phyloP scores from a whole-genome alignment of 64 coral and sea anemone species.

The Dendronephthya gigantea region DNA sequence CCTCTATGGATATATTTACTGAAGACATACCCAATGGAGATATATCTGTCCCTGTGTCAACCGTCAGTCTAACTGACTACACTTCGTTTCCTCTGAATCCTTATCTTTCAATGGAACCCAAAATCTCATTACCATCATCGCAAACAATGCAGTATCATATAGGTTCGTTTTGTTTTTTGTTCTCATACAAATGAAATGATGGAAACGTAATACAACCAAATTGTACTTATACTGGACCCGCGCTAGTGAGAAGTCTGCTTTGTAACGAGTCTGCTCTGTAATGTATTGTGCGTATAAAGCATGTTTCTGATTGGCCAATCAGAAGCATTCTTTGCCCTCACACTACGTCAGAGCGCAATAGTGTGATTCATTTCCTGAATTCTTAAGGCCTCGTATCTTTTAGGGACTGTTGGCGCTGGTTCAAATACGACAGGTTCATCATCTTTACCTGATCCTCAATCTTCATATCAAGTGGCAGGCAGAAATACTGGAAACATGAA shows the following conservation, averaged over 20 bases:
- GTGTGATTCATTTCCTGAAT: neutral
- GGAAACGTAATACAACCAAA: no score
- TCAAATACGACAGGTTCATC: neutral
- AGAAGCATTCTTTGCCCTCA: no score
- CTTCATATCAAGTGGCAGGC: neutral
- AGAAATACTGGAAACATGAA: neutral
- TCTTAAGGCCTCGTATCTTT: neutral
- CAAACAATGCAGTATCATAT: neutral
- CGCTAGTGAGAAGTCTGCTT: no score
- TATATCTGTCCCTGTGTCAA: constrained; percentile 62
- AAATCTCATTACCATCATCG: neutral
- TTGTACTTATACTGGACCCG: no score
- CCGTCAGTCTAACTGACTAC: constrained; percentile 18
- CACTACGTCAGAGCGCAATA: no score
- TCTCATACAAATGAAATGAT: no score
- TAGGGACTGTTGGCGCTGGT: neutral
- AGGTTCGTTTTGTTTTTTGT: no score
- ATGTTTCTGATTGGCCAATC: no score
- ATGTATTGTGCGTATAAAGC: no score
- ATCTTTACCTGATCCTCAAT: neutral
- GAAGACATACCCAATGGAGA: constrained; percentile 80
- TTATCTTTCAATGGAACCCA: neutral
- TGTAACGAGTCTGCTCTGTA: no score
- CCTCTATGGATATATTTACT: constrained; percentile 48
- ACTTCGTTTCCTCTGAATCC: neutral